Conservation (phyloP, 2,888 invertebrate species). For the Anthoptus insignis region DNA sequence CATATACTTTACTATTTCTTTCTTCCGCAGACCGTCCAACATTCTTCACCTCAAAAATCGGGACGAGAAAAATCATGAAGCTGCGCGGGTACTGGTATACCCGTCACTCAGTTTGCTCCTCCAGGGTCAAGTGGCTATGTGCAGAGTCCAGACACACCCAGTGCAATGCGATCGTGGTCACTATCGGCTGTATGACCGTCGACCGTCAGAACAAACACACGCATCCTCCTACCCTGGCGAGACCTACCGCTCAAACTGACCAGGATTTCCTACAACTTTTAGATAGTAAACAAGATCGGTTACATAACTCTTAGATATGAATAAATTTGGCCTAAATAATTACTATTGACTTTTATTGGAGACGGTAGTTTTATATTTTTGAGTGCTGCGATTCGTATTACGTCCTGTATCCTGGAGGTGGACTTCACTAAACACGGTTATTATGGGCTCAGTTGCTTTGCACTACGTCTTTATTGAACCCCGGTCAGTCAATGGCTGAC, state of each 20-base stretch:
- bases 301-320: conserved; percentile 34
- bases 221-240: conserved; percentile 64
- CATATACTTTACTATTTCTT: background rate
- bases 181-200: conserved; percentile 74
- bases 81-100: conserved; percentile 77
- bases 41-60: conserved; percentile 75
- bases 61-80: conserved; percentile 75
- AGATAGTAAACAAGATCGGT: conserved; percentile 47
- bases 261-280: conserved; percentile 51
- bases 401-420: too few relatives aligned
- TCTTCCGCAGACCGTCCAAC: conserved; percentile 68
- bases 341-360: background rate
- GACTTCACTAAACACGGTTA: too few relatives aligned
- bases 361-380: too few relatives aligned
- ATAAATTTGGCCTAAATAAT: conserved; percentile 33
- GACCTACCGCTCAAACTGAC: conserved; percentile 43
- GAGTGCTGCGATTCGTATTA: too few relatives aligned
- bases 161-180: conserved; percentile 77
- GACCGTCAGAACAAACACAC: conserved; percentile 74
- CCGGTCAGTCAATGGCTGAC: too few relatives aligned
- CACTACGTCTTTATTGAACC: too few relatives aligned
- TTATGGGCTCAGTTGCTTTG: too few relatives aligned
- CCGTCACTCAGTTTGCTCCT: conserved; percentile 78
- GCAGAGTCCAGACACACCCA: conserved; percentile 69
- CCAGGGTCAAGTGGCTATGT: conserved; percentile 77